Base-by-base conservation (phyloP, 1,140 invertebrate species). In the Reticulitermes speratus region DNA sequence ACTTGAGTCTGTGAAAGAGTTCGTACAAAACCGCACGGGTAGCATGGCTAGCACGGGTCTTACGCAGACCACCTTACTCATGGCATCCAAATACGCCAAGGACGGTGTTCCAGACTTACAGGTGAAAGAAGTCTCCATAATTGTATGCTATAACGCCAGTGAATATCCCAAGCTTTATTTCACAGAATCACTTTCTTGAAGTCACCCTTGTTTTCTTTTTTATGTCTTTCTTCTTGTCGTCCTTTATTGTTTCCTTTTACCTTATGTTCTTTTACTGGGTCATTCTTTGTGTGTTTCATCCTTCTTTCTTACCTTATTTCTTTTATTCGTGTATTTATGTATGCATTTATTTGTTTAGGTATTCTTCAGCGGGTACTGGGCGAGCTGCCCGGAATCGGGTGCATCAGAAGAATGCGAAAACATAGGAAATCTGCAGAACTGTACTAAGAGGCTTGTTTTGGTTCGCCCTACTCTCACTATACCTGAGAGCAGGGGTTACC, bases 1-100 rank as follows among this genome's bases (percentile, higher is more conserved):
- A 2, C 16, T 21, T 0, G 86, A 82, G 19, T 32, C n/a, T 8
- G 25, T 86, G 5, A 1, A 23, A 16, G 45, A 86, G 38, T 86
- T 83, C 48, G 21, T 86, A 9, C 0, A 84, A 6, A 90, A 88
- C 3, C 89, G 90, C 25, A 91, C 88, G 3, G 92, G 92, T 0
- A 90, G 91, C 0, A 45, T 93, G 19, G 87, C 91, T 1, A 92
- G 91, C 84, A 93, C 92, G 0, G 92, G 92, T 0, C 82, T 93
- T 19, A 93, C 92, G 0, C 92, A 93, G 84, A 86, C 87, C 16
- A 90, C 89, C 1, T 89, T 88, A 21, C 90, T 90, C 75, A 32
- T 90, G 11, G 45, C 44, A 55, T 87, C 87, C n/a, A 89, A 87
- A 12, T 89, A 88, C 75, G 87, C 88, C 3, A 65, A 82, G 0